Base-by-base conservation (phyloP, 2,113 vertebrate genomes). In the Trichomycterus rosablanca region DNA sequence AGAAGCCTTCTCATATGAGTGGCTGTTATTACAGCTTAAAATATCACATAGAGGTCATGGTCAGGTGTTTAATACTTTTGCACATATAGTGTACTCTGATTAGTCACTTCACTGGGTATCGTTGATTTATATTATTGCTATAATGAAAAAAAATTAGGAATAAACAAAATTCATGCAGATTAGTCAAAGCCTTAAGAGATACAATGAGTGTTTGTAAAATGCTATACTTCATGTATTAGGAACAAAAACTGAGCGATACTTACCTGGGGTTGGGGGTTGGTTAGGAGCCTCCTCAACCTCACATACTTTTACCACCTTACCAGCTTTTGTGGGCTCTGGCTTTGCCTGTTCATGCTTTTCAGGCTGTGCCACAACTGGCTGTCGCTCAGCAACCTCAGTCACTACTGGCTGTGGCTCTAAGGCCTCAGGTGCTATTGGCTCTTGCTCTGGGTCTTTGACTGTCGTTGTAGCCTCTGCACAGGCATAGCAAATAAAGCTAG, bases 401-500 rank as follows among this genome's bases (percentile, higher is more conserved):
- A n/a, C n/a, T n/a, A n/a, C n/a, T n/a, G n/a, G n/a, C n/a, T n/a
- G n/a, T n/a, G n/a, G n/a, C n/a, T n/a, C n/a, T n/a, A n/a, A n/a
- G n/a, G n/a, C n/a, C n/a, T n/a, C n/a, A n/a, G n/a, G n/a, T n/a
- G n/a, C n/a, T n/a, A n/a, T n/a, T n/a, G n/a, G n/a, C n/a, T n/a
- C n/a, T n/a, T 32, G n/a, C 37, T 53, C 43, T 44, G 63, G 44
- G 42, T 62, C 52, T 62, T 57, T 48, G 58, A 45, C 70, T 67
- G 83, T 78, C 68, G 70, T 77, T 87, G 72, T 76, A 43, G 79
- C 66, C 66, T 87, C 86, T 86, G 86, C 80, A 78, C 51, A 81
- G 77, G 86, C 80, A 77, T 46, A 81, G 78, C 79, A 85, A 72
- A 87, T 77, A 87, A n/a, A 40, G 83, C n/a, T n/a, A n/a, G n/a